phyloP scores from a whole-genome alignment of 2,888 invertebrate genomes.

The Willowsia nigromaculata region DNA sequence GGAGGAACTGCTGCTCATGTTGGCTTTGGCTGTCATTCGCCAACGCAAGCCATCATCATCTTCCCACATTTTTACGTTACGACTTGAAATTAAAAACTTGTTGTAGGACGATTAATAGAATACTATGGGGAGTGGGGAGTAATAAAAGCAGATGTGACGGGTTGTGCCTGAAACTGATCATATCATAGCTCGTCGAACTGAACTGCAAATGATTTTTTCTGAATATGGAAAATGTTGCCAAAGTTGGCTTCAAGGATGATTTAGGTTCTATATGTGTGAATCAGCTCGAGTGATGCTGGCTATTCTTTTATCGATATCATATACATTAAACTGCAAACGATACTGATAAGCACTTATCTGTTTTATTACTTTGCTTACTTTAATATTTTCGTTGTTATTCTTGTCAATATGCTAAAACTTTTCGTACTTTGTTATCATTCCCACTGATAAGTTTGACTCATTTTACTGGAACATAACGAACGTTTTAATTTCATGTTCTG shows the following conservation, averaged over 20 bases:
- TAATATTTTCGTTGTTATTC: background rate
- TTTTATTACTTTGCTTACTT: background rate
- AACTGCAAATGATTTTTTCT: background rate
- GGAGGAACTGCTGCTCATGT: background rate
- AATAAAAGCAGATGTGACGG: background rate
- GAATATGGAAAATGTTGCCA: background rate
- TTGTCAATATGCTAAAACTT: background rate
- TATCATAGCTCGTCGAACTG: background rate
- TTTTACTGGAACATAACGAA: background rate
- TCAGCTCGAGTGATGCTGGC: background rate
- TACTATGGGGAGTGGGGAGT: background rate
- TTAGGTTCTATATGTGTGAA: background rate
- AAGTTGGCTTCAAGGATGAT: background rate
- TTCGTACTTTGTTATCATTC: background rate
- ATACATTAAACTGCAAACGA: background rate
- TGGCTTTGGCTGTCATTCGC: background rate
- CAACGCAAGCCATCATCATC: constrained; percentile 40
- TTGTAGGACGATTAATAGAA: background rate
- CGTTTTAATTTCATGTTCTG: background rate
- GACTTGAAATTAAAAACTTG: background rate
- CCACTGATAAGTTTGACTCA: background rate
- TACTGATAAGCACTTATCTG: constrained; percentile 17
- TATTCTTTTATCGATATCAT: background rate
- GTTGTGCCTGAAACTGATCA: background rate
- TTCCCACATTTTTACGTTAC: constrained; percentile 50